Conservation (phyloP, 2,888 invertebrate species). For the Sisyra terminalis region DNA sequence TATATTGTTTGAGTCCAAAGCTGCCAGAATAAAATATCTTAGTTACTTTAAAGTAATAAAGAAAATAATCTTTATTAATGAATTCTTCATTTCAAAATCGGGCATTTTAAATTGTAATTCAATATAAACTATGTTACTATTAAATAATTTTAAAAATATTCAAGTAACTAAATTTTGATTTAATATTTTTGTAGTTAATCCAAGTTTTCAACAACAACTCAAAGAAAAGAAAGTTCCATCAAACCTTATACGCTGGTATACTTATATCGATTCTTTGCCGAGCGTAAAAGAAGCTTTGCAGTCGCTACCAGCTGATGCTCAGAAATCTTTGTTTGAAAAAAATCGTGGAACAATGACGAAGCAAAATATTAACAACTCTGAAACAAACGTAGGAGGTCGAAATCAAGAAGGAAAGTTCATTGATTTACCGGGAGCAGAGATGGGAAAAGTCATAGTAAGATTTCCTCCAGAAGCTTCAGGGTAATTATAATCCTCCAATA, state of each 20-base stretch:
- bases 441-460: slow-evolving; percentile 93
- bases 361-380: slow-evolving; percentile 12
- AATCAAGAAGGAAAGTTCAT: slow-evolving; percentile 94
- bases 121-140: too few relatives aligned
- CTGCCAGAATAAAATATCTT: too few relatives aligned
- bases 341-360: slow-evolving; percentile 16
- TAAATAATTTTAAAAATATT: not conserved
- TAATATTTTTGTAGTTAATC: slow-evolving; percentile 18
- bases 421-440: slow-evolving; percentile 89
- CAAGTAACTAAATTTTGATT: not conserved
- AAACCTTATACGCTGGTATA: slow-evolving; percentile 50
- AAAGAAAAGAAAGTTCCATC: slow-evolving; percentile 31
- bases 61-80: too few relatives aligned
- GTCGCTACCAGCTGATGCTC: slow-evolving; percentile 36
- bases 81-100: too few relatives aligned
- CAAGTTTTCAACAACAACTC: slow-evolving; percentile 20
- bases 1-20: too few relatives aligned
- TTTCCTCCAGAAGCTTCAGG: slow-evolving; percentile 99
- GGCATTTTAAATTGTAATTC: too few relatives aligned
- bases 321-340: slow-evolving; percentile 15
- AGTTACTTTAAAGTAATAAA: too few relatives aligned
- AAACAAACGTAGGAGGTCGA: slow-evolving; percentile 23
- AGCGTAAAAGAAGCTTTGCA: slow-evolving; percentile 37
- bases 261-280: slow-evolving; percentile 42
- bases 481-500: slow-evolving; percentile 25